A percentile compares a stretch with the other conserved stretches of the same genome.
Evolutionary conservation across 1,140 invertebrate species (phyloP).

Genomic region (Temnothorax longispinosus): DNA sequence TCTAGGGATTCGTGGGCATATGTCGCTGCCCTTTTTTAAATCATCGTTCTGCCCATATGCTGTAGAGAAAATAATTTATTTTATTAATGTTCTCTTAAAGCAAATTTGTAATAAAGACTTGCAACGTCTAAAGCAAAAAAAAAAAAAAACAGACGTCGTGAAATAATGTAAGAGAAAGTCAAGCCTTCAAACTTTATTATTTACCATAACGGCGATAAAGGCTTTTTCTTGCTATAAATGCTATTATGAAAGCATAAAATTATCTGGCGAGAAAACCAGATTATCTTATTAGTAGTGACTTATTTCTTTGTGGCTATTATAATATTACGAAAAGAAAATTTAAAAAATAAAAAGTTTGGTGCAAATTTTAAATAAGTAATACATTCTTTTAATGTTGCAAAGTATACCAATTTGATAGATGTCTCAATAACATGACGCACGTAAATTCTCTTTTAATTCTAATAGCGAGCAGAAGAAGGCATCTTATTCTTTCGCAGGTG

Average conservation of each 20-base stretch:
- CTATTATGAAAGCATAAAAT: background rate
- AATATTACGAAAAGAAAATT: background rate
- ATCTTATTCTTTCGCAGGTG: slow-evolving; percentile 26
- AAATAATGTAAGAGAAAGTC: background rate
- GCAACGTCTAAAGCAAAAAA: background rate
- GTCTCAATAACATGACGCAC: background rate
- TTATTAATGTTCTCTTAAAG: background rate
- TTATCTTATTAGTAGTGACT: background rate
- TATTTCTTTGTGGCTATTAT: background rate
- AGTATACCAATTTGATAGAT: background rate
- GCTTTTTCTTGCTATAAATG: background rate
- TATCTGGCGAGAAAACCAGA: background rate
- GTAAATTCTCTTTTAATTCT: background rate
- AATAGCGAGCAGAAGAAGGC: background rate
- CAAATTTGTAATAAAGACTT: background rate
- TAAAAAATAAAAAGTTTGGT: background rate
- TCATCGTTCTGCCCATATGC: background rate
- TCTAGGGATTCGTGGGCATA: background rate
- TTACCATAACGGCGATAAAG: background rate
- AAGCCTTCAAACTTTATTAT: background rate
- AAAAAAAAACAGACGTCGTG: background rate
- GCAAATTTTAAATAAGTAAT: background rate
- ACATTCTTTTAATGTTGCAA: background rate
- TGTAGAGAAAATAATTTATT: background rate
- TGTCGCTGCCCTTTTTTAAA: background rate